Evolutionary conservation across 2,113 vertebrate genomes (phyloP).

Genomic region (Taxidea taxus): DNA sequence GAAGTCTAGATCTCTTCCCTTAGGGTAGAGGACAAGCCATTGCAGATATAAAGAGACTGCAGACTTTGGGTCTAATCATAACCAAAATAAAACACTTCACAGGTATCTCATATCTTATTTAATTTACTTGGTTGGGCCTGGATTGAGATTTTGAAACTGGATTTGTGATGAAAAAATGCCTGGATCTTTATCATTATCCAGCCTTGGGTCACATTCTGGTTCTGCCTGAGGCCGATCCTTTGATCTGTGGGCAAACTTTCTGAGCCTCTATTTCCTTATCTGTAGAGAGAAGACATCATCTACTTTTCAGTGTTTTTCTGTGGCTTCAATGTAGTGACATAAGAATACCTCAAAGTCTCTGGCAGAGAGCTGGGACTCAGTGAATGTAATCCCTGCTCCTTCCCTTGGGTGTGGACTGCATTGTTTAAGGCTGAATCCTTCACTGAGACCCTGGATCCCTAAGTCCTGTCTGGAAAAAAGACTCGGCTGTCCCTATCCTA

Average conservation of each 20-base stretch:
- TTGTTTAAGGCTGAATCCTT: not conserved
- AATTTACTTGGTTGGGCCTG: not conserved
- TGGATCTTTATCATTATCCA: not conserved
- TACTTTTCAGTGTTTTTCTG: not conserved
- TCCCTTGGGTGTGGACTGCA: not conserved
- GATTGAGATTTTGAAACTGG: not conserved
- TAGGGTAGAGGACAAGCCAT: not conserved
- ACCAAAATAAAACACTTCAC: not conserved
- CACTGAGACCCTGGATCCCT: not conserved
- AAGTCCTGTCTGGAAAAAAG: not conserved
- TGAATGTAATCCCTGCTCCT: not conserved
- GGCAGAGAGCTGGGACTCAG: not conserved
- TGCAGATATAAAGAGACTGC: not conserved
- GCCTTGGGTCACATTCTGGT: not conserved
- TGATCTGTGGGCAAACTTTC: not conserved
- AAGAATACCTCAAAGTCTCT: not conserved
- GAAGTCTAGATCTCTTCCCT: not conserved
- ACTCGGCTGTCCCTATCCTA: not conserved
- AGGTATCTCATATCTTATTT: not conserved
- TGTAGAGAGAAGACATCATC: not conserved
- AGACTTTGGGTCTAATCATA: not conserved
- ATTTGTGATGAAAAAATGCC: not conserved
- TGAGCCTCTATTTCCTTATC: not conserved
- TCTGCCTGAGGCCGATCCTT: not conserved
- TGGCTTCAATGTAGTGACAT: not conserved